Evolutionary conservation across 2,888 invertebrate genomes (phyloP).

Genomic region (Drosophila prolongata): DNA sequence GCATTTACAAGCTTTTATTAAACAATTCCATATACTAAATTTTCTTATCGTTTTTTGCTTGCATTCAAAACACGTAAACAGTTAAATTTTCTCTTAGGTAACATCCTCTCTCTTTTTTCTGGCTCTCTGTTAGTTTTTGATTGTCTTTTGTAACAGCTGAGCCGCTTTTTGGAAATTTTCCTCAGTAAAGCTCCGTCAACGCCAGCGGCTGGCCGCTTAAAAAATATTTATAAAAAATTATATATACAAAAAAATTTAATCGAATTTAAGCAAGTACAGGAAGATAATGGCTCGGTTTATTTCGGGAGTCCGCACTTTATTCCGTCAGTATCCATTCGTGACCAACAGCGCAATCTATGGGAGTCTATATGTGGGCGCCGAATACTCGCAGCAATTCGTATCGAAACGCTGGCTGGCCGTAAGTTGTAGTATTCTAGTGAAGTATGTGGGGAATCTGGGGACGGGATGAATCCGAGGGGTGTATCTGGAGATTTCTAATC

Average conservation of each 20-base stretch:
- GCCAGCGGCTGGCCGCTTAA: conserved; percentile 51
- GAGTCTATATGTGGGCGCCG: conserved; percentile 91
- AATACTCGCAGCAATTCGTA: conserved; percentile 91
- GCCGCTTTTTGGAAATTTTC: conserved; percentile 46
- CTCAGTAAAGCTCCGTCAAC: conserved; percentile 56
- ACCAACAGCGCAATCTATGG: conserved; percentile 89
- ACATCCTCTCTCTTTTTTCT: conserved; percentile 5
- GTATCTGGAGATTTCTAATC: conserved; percentile 35
- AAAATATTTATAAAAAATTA: conserved; percentile 2
- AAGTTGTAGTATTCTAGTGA: conserved; percentile 52
- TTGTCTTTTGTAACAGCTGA: conserved; percentile 68
- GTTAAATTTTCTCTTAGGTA: conserved; percentile 9
- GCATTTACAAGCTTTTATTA: conserved; percentile 30
- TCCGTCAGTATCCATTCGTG: conserved; percentile 85
- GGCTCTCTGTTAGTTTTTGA: conserved; percentile 2
- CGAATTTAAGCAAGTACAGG: conserved; percentile 5
- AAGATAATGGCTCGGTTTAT: conserved; percentile 67
- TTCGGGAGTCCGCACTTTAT: conserved; percentile 71
- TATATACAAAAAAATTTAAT: background rate
- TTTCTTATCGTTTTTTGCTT: background rate
- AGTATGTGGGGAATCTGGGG: background rate
- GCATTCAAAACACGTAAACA: conserved; percentile 11
- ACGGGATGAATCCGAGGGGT: background rate
- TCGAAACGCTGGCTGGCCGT: conserved; percentile 88
- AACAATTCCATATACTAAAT: conserved; percentile 17